These are phyloP conservation scores for Lepilemur septentrionalis DNA, from an alignment of 2,797 vertebrate species.

Conservation along the genomic window DNA sequence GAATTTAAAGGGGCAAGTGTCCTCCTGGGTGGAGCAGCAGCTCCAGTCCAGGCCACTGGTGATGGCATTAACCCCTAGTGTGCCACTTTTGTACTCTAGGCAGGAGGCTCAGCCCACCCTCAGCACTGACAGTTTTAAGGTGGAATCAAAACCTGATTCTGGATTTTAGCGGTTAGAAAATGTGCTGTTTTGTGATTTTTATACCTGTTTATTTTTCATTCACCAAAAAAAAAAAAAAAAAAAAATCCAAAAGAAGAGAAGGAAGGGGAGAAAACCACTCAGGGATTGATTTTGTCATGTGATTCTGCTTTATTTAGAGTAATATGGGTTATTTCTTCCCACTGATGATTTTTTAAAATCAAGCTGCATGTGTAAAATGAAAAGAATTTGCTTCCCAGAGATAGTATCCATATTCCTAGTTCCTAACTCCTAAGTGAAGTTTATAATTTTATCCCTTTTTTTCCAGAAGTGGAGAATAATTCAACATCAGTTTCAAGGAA, in stretches of 20 bases:
- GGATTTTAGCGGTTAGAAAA: slow-evolving; percentile 57
- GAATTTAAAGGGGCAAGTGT: slow-evolving; percentile 33
- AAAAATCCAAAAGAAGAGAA: too few species aligned
- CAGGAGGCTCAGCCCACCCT: not conserved
- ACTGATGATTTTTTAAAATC: not conserved
- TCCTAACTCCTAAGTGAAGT: slow-evolving; percentile 30
- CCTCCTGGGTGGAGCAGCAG: not conserved
- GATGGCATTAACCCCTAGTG: not conserved
- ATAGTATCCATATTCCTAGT: not conserved
- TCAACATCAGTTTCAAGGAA: slow-evolving; percentile 26
- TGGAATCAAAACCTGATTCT: slow-evolving; percentile 38
- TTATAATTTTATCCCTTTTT: not conserved
- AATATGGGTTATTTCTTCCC: not conserved
- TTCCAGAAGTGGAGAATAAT: not conserved
- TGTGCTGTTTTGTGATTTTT: not conserved
- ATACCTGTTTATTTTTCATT: slow-evolving; percentile 32
- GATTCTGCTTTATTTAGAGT: slow-evolving; percentile 31
- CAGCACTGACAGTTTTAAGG: not conserved
- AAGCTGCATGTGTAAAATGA: not conserved
- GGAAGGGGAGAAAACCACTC: not conserved
- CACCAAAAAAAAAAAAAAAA: not conserved
- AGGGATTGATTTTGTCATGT: slow-evolving; percentile 26
- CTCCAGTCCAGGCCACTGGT: not conserved
- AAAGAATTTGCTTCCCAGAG: not conserved
- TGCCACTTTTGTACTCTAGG: not conserved